A percentile compares a stretch with the other conserved stretches of the same genome.
Evolutionary conservation across 2,113 vertebrate genomes (phyloP).

Genomic region (Carassius auratus): DNA sequence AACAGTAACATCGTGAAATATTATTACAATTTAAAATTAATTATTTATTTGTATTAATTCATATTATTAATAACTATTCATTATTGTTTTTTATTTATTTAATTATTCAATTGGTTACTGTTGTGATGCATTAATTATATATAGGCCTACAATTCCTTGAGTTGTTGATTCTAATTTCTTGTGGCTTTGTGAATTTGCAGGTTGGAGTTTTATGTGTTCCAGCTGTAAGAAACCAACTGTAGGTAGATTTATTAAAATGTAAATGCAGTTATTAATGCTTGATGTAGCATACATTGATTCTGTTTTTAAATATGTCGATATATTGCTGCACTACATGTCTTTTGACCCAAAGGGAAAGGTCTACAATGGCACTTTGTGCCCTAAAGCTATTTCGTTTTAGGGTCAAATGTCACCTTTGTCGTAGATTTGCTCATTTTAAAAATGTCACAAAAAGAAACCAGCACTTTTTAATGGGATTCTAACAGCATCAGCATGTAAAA

Average conservation of each 20-base stretch:
- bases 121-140: background rate
- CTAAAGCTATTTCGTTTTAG: background rate
- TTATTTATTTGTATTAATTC: too few species aligned
- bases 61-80: too few species aligned
- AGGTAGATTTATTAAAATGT: background rate
- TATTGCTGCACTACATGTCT: background rate
- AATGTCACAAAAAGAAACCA: background rate
- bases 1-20: too few species aligned
- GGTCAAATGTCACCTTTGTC: background rate
- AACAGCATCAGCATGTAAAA: conserved; percentile 44
- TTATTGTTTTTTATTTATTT: too few species aligned
- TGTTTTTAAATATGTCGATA: background rate
- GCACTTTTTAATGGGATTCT: conserved; percentile 1
- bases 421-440: background rate
- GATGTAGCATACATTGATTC: too few species aligned
- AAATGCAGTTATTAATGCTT: background rate
- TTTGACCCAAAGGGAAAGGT: background rate
- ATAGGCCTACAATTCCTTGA: background rate
- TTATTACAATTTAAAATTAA: too few species aligned
- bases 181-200: background rate
- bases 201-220: background rate
- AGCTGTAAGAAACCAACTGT: background rate
- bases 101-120: background rate
- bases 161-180: background rate
- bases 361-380: background rate